Evolutionary conservation across 2,113 vertebrate genomes (phyloP).

Genomic region (Vidua chalybeata): DNA sequence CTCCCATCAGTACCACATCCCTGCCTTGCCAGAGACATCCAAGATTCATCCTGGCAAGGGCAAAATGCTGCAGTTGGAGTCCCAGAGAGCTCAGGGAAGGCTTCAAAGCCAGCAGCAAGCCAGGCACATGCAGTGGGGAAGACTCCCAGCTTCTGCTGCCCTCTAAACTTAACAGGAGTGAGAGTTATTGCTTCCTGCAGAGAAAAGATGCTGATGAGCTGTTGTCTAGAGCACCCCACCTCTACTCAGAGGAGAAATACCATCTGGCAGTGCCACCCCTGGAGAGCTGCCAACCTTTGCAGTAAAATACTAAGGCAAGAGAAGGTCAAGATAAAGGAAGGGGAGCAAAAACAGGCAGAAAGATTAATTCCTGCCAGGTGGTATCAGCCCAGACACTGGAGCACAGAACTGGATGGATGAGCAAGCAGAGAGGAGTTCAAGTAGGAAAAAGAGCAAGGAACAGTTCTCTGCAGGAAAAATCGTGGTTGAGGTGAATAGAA

Average conservation of each 20-base stretch:
- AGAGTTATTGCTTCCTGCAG: constrained; percentile 16
- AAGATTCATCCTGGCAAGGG: background rate
- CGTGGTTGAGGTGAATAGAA: background rate
- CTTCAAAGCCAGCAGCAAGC: background rate
- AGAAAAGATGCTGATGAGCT: constrained; percentile 55
- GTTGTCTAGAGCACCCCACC: constrained; percentile 38
- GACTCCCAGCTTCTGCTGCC: background rate
- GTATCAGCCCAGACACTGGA: background rate
- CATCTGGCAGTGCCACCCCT: constrained; percentile 60
- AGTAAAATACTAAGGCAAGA: constrained; percentile 32
- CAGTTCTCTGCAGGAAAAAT: background rate
- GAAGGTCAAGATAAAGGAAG: constrained; percentile 54
- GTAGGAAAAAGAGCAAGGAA: background rate
- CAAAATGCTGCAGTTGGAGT: background rate
- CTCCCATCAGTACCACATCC: background rate
- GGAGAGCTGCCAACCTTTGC: constrained; percentile 62
- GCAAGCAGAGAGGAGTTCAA: background rate
- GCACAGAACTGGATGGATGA: background rate
- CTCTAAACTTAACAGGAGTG: constrained; percentile 3
- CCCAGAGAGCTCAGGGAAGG: background rate
- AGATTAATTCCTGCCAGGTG: constrained; percentile 41
- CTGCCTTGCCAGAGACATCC: background rate
- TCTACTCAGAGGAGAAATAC: constrained; percentile 45
- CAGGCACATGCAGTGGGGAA: background rate
- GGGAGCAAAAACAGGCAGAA: background rate